A percentile compares a stretch with the other conserved stretches of the same genome.
Conservation (phyloP, 2,113 vertebrate species). For the Lampris incognitus region DNA sequence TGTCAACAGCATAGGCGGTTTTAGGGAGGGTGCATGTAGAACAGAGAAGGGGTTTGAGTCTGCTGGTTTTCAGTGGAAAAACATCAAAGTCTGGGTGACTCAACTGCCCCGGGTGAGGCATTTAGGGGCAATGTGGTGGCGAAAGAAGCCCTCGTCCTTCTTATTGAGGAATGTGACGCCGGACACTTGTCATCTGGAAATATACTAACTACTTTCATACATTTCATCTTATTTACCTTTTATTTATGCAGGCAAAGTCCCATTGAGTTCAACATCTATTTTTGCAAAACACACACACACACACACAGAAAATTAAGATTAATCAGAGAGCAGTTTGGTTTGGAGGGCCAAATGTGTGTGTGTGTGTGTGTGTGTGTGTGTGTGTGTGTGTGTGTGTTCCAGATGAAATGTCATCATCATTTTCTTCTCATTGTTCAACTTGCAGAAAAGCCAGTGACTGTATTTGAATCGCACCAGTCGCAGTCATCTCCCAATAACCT, state of each 20-base stretch:
- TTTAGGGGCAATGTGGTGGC: background rate
- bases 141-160: constrained; percentile 7
- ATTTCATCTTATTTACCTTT: too few species aligned
- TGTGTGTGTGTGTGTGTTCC: too few species aligned
- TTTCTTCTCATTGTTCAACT: too few species aligned
- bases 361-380: too few species aligned
- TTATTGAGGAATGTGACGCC: background rate
- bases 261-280: too few species aligned
- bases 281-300: too few species aligned
- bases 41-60: background rate
- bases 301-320: too few species aligned
- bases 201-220: too few species aligned
- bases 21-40: background rate
- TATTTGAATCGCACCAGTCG: constrained; percentile 47
- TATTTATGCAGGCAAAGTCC: too few species aligned
- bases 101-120: constrained; percentile 6
- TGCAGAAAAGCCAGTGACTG: constrained; percentile 3
- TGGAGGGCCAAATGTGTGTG: too few species aligned
- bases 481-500: constrained; percentile 45
- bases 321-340: too few species aligned
- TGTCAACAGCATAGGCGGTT: background rate
- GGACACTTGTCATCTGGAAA: background rate
- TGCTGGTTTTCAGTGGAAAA: constrained; percentile 41
- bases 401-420: too few species aligned
- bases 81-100: constrained; percentile 6